Evolutionary conservation across 2,888 invertebrate genomes (phyloP).

Genomic region (Dendrolimus pini): DNA sequence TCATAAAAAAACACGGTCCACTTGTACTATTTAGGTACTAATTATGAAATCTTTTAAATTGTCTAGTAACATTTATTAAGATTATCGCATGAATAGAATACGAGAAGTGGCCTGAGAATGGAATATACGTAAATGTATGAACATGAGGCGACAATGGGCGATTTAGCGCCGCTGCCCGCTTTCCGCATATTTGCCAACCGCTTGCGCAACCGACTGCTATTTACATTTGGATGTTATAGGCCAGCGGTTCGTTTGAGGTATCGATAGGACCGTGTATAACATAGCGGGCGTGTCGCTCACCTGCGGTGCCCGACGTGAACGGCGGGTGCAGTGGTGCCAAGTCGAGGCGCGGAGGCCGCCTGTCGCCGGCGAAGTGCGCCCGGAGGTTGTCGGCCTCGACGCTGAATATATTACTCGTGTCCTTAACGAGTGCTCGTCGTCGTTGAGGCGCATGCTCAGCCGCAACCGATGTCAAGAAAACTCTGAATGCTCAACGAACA

Average conservation of each 20-base stretch:
- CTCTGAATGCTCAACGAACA: too few relatives aligned
- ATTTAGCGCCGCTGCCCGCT: neutral
- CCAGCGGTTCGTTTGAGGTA: neutral
- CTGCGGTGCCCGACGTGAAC: slow-evolving; percentile 12
- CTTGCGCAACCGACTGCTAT: neutral
- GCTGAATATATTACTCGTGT: neutral
- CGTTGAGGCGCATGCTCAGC: too few relatives aligned
- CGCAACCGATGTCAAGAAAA: too few relatives aligned
- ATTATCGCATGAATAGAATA: too few relatives aligned
- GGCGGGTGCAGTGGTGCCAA: slow-evolving; percentile 1
- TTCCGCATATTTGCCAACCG: neutral
- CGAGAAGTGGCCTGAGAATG: too few relatives aligned
- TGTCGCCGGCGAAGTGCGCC: neutral
- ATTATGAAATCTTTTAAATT: too few relatives aligned
- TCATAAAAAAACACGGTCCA: too few relatives aligned
- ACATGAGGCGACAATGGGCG: neutral
- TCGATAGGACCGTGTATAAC: too few relatives aligned
- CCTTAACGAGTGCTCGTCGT: neutral
- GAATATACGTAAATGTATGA: too few relatives aligned
- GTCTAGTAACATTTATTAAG: too few relatives aligned
- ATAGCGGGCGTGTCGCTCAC: neutral
- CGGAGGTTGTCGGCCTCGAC: neutral
- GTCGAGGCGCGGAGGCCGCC: neutral
- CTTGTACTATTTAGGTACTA: too few relatives aligned
- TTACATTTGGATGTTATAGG: neutral